These are phyloP conservation scores for Pristionchus fissidentatus DNA, from an alignment of 2,888 invertebrate genomes.

Conservation along the genomic window DNA sequence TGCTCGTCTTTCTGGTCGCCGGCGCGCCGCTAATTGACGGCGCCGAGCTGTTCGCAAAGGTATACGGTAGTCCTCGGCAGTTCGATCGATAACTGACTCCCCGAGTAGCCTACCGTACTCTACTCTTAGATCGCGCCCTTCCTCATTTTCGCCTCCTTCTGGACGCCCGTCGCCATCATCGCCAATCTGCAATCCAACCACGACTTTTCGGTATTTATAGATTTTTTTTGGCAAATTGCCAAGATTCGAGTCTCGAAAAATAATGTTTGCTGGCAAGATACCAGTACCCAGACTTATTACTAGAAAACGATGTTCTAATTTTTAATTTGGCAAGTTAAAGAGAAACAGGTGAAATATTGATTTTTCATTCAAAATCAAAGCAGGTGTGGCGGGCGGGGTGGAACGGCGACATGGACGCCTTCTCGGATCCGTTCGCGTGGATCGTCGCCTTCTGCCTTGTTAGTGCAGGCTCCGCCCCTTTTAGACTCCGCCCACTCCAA, in stretches of 20 bases:
- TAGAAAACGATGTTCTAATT: no score
- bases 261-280: no score
- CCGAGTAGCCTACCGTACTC: not conserved
- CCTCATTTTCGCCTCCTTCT: not conserved
- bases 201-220: not conserved
- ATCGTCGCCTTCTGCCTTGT: conserved; percentile 21
- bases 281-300: no score
- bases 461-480: not conserved
- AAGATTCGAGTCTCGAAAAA: no score
- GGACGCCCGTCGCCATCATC: not conserved
- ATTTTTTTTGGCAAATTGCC: no score
- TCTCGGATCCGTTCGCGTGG: conserved; percentile 16
- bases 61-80: not conserved
- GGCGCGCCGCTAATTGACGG: conserved; percentile 19
- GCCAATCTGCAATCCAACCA: not conserved
- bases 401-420: conserved; percentile 27
- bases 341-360: not conserved
- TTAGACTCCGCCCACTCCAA: no score
- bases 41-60: not conserved
- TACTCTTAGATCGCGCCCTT: not conserved
- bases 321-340: not conserved
- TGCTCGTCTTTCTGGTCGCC: not conserved
- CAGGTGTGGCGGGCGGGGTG: not conserved
- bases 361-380: no score
- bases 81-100: not conserved